Evolutionary conservation across 1,140 invertebrate species (phyloP), one percentile per base, ranked within the genome.

Genomic region (Bradynema listronoti): DNA sequence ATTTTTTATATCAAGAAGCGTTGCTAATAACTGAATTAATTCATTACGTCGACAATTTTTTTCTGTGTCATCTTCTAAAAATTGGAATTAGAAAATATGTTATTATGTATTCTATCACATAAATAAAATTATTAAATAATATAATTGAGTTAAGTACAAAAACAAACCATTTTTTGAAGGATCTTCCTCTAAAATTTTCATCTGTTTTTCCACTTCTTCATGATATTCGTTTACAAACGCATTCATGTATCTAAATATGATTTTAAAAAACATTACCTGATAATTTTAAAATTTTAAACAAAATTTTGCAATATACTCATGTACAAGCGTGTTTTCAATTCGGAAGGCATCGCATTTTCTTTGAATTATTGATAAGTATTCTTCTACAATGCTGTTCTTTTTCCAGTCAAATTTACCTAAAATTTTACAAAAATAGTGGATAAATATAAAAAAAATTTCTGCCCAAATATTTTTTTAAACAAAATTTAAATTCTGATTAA

Each of bases 371-470:
- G 33, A 30, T n/a, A 27, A 30, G 27, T 55, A 55, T 14, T 50
- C 52, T 3, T 55, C 52, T n/a, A 55, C 52, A 46, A 50, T 27
- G 41, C 52, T 55, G 52, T 30, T 55, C 52, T 55, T 55, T 16
- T 55, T 55, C 52, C 52, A 55, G 16, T 55, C 52, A 22, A 55
- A 4, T 43, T 55, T 55, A 24, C 33, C 52, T 55, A n/a, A 56
- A 55, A 50, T 9, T n/a, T 4, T 19, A n/a, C n/a, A n/a, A n/a
- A n/a, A n/a, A n/a, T n/a, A n/a, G n/a, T n/a, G n/a, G n/a, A n/a
- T n/a, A n/a, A n/a, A n/a, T n/a, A n/a, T n/a, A n/a, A n/a, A n/a
- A n/a, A n/a, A n/a, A n/a, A n/a, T n/a, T n/a, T n/a, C n/a, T n/a
- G n/a, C n/a, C n/a, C n/a, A n/a, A n/a, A n/a, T n/a, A n/a, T n/a